A percentile compares a stretch with the other conserved stretches of the same genome.
These are phyloP conservation scores for Lymantria monacha DNA, from an alignment of 2,888 invertebrate species.

Conservation along the genomic window DNA sequence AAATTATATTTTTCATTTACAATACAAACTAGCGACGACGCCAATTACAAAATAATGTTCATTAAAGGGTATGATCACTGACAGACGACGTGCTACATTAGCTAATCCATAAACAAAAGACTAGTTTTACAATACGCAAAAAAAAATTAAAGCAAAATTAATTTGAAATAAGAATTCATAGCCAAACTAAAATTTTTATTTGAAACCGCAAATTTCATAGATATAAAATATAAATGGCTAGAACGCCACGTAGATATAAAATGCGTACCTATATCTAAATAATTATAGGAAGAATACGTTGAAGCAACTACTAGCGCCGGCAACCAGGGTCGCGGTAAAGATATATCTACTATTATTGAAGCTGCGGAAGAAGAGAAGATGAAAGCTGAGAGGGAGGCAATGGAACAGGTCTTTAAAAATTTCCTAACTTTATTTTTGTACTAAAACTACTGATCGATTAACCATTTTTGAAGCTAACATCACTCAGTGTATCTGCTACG, in stretches of 20 bases:
- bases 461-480: no score
- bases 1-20: neutral
- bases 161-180: no score
- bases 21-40: no score
- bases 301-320: slow-evolving; percentile 90
- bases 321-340: slow-evolving; percentile 93
- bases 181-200: no score
- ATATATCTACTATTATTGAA: slow-evolving; percentile 94
- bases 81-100: no score
- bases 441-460: no score
- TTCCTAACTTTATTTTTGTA: neutral
- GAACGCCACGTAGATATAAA: no score
- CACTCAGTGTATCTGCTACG: no score
- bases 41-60: no score
- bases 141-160: neutral
- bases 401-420: slow-evolving; percentile 57
- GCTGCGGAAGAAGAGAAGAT: slow-evolving; percentile 87
- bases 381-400: slow-evolving; percentile 72
- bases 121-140: neutral
- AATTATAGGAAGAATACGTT: slow-evolving; percentile 85
- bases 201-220: neutral
- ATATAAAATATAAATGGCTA: neutral
- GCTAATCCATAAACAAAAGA: neutral
- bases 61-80: no score
- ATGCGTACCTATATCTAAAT: neutral